Base-by-base conservation (phyloP, 2,888 invertebrate species). In the Plebejus argus region DNA sequence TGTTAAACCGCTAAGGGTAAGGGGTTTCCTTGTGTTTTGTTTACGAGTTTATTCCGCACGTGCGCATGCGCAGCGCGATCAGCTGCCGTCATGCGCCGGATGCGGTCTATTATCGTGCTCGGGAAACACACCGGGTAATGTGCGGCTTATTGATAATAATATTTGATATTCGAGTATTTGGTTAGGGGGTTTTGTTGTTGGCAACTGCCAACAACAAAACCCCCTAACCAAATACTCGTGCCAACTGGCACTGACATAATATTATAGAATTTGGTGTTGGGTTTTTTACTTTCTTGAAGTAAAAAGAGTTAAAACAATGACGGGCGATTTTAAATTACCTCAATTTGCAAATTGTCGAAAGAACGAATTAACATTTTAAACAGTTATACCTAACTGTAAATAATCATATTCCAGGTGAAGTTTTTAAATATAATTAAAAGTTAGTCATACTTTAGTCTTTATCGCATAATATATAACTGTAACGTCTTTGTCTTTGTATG, bases 31-130 rank as follows among this genome's bases (percentile, higher is more conserved):
- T 58, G 58, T 2, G 58, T n/a, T 58, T 7, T 15, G 49, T 53
- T 53, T 53, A 39, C 39, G 39, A 6, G 23, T 61, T 20, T 61
- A 23, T 20, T 61, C 61, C 20, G 61, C 61, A 61, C 23, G 61
- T 61, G 61, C 61, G 61, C 23, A 20, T 58, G 58, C 58, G 58
- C 58, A 58, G 58, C 20, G 23, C 61, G 61, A 61, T 10, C 61
- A 61, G 61, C 61, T 61, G 61, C 23, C 61, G 23, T 61, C 61
- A 23, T 23, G 61, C 20, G 61, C 61, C 61, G 61, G 61, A 74
- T 74, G 53, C 49, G 49, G 74, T 49, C 10, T 18, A 23, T 61
- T 61, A 12, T 20, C 61, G 23, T 61, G 23, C 61, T 10, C 58
- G 20, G 58, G 20, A 23, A 23, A 61, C 23, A 12, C 20, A 61